These are phyloP conservation scores for Archips xylosteana DNA, from an alignment of 2,888 invertebrate genomes.

Conservation along the genomic window DNA sequence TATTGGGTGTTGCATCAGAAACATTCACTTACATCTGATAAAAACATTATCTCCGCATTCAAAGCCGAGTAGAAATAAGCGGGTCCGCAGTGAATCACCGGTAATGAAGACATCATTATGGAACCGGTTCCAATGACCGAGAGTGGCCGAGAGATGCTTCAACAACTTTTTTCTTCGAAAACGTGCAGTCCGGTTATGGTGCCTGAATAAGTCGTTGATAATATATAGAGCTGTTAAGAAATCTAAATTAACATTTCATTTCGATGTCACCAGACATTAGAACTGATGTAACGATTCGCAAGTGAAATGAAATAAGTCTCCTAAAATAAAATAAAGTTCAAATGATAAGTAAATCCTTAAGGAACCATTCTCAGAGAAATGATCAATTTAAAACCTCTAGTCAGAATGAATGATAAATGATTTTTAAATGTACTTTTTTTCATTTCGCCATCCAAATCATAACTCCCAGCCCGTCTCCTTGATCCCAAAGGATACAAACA, in stretches of 20 bases:
- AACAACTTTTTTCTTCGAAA: conserved; percentile 56
- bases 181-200: conserved; percentile 39
- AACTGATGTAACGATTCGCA: neutral
- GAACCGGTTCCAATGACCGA: conserved; percentile 73
- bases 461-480: conserved; percentile 37
- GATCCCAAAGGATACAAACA: conserved; percentile 66
- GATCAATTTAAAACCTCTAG: conserved; percentile 38
- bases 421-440: conserved; percentile 59
- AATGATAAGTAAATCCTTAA: conserved; percentile 22
- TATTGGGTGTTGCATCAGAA: conserved; percentile 26
- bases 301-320: neutral
- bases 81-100: conserved; percentile 68
- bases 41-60: conserved; percentile 45
- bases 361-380: conserved; percentile 17
- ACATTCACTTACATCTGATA: conserved; percentile 44
- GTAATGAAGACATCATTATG: conserved; percentile 81
- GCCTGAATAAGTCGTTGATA: conserved; percentile 32
- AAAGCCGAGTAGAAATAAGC: conserved; percentile 49
- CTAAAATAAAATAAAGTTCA: conserved; percentile 7
- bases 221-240: neutral
- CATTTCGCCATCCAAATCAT: conserved; percentile 55
- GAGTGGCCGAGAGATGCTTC: conserved; percentile 54
- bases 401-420: conserved; percentile 44
- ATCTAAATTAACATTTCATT: conserved; percentile 8
- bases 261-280: neutral